These are phyloP conservation scores for Agrochola lychnidis DNA, from an alignment of 2,888 invertebrate species.

Conservation along the genomic window DNA sequence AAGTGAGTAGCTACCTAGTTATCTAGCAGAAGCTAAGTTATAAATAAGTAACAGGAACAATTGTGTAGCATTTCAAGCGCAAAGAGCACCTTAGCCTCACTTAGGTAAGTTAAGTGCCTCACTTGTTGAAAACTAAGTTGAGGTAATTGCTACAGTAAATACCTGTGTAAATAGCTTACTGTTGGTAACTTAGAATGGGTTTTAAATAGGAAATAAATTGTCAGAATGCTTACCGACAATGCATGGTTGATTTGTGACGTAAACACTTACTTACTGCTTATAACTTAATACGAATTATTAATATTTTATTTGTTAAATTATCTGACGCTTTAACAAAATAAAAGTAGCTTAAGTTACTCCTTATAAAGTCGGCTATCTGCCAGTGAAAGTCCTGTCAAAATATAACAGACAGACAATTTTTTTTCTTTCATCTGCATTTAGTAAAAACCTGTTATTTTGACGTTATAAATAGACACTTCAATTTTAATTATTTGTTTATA, in stretches of 20 bases:
- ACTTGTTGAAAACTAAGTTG: slow-evolving; percentile 18
- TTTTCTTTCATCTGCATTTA: no score
- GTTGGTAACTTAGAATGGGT: neutral
- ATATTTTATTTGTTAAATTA: neutral
- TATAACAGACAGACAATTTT: no score
- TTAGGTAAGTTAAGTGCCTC: slow-evolving; percentile 4
- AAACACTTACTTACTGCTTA: neutral
- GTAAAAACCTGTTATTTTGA: no score
- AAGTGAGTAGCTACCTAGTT: neutral
- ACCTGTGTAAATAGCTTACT: neutral
- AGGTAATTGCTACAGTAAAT: slow-evolving; percentile 5
- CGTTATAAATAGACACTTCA: no score
- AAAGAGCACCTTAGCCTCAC: neutral
- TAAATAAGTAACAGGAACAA: neutral
- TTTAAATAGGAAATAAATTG: neutral
- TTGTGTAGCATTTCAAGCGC: neutral
- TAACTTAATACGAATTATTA: neutral
- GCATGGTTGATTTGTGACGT: neutral
- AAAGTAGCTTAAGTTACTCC: no score
- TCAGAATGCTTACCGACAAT: neutral
- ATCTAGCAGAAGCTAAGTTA: neutral
- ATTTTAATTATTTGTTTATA: no score
- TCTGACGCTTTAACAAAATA: no score
- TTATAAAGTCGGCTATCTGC: no score
- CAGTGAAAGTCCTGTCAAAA: no score